Percentiles rank a stretch among this genome's conserved stretches.
Conservation (phyloP, 1,140 invertebrate species). For the Prorops nasuta region DNA sequence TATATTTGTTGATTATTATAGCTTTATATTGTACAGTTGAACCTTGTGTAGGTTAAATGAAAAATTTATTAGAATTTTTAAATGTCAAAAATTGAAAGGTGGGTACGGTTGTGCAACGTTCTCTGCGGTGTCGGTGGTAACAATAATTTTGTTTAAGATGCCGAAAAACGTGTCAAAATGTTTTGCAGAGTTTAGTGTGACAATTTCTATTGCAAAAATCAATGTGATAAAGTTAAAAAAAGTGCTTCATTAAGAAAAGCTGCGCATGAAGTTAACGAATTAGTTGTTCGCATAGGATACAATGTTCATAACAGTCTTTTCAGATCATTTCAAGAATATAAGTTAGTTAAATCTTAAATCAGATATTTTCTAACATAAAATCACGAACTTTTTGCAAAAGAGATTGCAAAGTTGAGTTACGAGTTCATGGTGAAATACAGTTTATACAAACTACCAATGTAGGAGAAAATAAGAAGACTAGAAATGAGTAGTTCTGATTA, state of each 20-base stretch:
- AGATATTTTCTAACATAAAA: slow-evolving; percentile 35
- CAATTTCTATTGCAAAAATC: slow-evolving; percentile 12
- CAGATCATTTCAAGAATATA: slow-evolving; percentile 24
- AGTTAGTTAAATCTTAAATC: slow-evolving; percentile 33
- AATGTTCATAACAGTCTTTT: slow-evolving; percentile 29
- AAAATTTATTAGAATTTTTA: background rate
- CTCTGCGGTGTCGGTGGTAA: background rate
- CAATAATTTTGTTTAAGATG: background rate
- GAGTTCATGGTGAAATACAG: slow-evolving; percentile 38
- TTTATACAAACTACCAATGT: slow-evolving; percentile 35
- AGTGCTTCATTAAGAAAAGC: slow-evolving; percentile 19
- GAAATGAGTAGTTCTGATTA: slow-evolving; percentile 49
- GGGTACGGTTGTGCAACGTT: background rate
- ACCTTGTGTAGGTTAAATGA: background rate
- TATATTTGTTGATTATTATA: background rate
- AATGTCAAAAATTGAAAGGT: background rate
- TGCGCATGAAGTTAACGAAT: background rate
- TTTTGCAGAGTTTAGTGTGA: slow-evolving; percentile 6
- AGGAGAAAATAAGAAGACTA: slow-evolving; percentile 40
- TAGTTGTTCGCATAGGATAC: slow-evolving; percentile 31
- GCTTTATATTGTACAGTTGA: background rate
- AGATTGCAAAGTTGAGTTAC: slow-evolving; percentile 45
- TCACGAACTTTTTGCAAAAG: slow-evolving; percentile 39
- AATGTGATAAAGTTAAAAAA: slow-evolving; percentile 17
- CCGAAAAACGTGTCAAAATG: background rate